phyloP scores from a whole-genome alignment of 2,113 vertebrate species.

The Brachypteracias leptosomus region DNA sequence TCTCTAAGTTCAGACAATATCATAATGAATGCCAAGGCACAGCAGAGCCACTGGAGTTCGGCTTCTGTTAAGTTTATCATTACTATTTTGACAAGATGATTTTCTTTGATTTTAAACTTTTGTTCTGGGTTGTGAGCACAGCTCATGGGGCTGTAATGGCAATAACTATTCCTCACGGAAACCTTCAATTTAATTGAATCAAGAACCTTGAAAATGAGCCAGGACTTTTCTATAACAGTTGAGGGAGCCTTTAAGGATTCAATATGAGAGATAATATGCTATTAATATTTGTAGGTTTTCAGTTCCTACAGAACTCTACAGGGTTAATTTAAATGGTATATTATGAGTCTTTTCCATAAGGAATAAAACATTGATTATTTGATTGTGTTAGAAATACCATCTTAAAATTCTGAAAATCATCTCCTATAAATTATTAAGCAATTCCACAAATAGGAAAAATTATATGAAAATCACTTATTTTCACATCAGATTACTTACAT shows the following conservation, averaged over 20 bases:
- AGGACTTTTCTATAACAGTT: not conserved
- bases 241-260: not conserved
- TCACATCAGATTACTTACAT: not conserved
- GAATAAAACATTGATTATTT: not conserved
- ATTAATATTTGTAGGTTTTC: not conserved
- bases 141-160: not conserved
- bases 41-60: not conserved
- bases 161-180: slow-evolving; percentile 22
- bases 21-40: slow-evolving; percentile 29
- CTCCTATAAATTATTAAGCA: not conserved
- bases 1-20: slow-evolving; percentile 42
- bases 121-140: not conserved
- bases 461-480: not conserved
- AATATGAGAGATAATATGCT: not conserved
- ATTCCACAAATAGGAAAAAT: not conserved
- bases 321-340: slow-evolving; percentile 18
- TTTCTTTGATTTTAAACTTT: slow-evolving; percentile 49
- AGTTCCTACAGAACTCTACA: not conserved
- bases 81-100: slow-evolving; percentile 33
- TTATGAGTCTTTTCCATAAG: not conserved
- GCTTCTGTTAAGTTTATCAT: slow-evolving; percentile 30
- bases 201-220: slow-evolving; percentile 42
- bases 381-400: not conserved
- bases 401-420: not conserved
- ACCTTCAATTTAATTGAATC: slow-evolving; percentile 36